Percentiles rank a stretch among this genome's conserved stretches.
These are phyloP conservation scores for Agriotes lineatus DNA, from an alignment of 2,888 invertebrate species.

Conservation along the genomic window DNA sequence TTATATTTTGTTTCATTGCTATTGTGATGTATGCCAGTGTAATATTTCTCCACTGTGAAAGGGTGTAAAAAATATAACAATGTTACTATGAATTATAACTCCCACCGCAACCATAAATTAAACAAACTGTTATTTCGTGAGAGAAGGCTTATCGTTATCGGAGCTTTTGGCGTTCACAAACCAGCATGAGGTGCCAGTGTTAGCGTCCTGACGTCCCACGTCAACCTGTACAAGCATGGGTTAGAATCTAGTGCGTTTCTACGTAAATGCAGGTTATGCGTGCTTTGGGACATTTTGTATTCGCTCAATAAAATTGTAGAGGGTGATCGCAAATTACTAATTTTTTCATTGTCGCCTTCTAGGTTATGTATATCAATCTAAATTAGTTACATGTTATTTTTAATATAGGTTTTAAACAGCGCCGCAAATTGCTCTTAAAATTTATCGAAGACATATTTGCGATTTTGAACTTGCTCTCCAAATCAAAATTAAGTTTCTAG, in stretches of 20 bases:
- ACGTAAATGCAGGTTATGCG: constrained; percentile 25
- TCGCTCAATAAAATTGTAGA: no score
- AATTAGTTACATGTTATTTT: no score
- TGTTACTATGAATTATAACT: constrained; percentile 65
- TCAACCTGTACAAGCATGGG: constrained; percentile 41
- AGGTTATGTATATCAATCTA: no score
- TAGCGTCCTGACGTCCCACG: constrained; percentile 49
- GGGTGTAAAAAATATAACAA: constrained; percentile 53
- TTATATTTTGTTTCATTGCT: constrained; percentile 29
- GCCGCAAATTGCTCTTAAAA: no score
- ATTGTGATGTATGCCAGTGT: constrained; percentile 31
- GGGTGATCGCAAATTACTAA: no score
- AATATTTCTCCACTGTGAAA: constrained; percentile 36
- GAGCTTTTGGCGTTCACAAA: constrained; percentile 59
- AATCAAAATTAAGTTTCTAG: no score
- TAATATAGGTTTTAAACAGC: no score
- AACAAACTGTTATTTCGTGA: constrained; percentile 65
- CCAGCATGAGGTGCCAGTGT: constrained; percentile 55
- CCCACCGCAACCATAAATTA: constrained; percentile 64
- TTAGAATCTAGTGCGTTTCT: constrained; percentile 30
- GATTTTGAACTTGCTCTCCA: no score
- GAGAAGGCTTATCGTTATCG: constrained; percentile 65
- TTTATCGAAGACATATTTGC: no score
- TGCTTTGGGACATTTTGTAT: not conserved
- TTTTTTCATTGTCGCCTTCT: no score